Evolutionary conservation across 2,113 vertebrate species (phyloP).

Genomic region (Gracilinanus agilis): DNA sequence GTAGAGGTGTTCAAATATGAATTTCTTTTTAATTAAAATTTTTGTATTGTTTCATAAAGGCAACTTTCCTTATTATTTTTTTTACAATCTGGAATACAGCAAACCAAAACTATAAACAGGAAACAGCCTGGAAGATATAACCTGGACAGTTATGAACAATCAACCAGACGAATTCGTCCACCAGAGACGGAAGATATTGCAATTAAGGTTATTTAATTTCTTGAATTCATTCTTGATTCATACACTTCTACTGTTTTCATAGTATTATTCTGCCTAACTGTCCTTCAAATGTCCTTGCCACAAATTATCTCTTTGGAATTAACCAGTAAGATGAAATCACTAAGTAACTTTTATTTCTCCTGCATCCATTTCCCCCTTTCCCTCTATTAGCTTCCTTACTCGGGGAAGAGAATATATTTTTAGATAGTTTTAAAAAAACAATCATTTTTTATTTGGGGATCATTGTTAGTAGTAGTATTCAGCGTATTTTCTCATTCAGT

Average conservation of each 20-base stretch:
- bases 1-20: conserved; percentile 21
- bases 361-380: background rate
- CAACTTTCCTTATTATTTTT: conserved; percentile 57
- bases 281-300: background rate
- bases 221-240: background rate
- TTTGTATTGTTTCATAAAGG: conserved; percentile 14
- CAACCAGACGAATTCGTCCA: conserved; percentile 87
- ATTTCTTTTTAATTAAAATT: conserved; percentile 34
- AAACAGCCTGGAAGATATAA: conserved; percentile 94
- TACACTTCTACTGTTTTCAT: background rate
- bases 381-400: background rate
- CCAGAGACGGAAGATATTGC: conserved; percentile 92
- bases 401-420: background rate
- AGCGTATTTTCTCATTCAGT: background rate
- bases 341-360: background rate
- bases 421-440: background rate
- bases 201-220: conserved; percentile 90
- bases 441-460: conserved; percentile 9
- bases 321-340: background rate
- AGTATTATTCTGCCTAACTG: background rate
- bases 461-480: background rate
- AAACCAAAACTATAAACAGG: conserved; percentile 96
- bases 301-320: background rate
- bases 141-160: conserved; percentile 93
- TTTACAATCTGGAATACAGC: conserved; percentile 65